phyloP scores from a whole-genome alignment of 1,140 invertebrate species.

The Drosophila neocordata region DNA sequence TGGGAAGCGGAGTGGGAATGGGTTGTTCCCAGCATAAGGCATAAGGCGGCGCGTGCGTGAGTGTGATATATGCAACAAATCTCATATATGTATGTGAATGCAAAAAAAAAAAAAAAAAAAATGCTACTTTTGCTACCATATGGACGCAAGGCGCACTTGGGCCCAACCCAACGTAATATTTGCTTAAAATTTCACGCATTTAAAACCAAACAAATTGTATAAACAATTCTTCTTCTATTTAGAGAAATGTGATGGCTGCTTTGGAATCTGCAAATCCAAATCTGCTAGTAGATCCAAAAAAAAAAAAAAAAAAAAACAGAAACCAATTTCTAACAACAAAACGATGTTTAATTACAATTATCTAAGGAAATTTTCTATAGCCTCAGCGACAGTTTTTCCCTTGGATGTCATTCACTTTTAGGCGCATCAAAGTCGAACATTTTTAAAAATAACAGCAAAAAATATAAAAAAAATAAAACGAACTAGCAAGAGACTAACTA shows the following conservation, averaged over 20 bases:
- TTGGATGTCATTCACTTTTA: conserved; percentile 72
- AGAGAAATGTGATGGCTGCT: conserved; percentile 40
- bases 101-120: conserved; percentile 45
- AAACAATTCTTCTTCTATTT: conserved; percentile 61
- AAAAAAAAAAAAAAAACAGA: not conserved
- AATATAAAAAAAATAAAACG: conserved; percentile 46
- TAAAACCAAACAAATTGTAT: conserved; percentile 34
- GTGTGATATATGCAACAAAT: conserved; percentile 11
- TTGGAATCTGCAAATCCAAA: conserved; percentile 22
- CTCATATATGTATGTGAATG: conserved; percentile 15
- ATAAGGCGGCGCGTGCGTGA: conserved; percentile 53
- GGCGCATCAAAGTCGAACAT: conserved; percentile 68
- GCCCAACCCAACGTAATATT: conserved; percentile 45
- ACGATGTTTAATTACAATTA: conserved; percentile 61
- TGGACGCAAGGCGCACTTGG: conserved; percentile 61
- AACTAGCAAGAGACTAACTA: conserved; percentile 56
- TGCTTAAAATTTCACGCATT: conserved; percentile 72
- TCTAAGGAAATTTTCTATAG: conserved; percentile 21
- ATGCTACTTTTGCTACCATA: conserved; percentile 53
- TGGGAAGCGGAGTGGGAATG: conserved; percentile 49
- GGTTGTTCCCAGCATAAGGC: conserved; percentile 47
- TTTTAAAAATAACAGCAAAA: conserved; percentile 76
- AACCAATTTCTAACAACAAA: not conserved
- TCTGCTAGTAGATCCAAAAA: conserved; percentile 2
- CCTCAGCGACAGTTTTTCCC: conserved; percentile 59